Conservation (phyloP, 2,888 invertebrate genomes). For the Cataglyphis rosenhaueri region DNA sequence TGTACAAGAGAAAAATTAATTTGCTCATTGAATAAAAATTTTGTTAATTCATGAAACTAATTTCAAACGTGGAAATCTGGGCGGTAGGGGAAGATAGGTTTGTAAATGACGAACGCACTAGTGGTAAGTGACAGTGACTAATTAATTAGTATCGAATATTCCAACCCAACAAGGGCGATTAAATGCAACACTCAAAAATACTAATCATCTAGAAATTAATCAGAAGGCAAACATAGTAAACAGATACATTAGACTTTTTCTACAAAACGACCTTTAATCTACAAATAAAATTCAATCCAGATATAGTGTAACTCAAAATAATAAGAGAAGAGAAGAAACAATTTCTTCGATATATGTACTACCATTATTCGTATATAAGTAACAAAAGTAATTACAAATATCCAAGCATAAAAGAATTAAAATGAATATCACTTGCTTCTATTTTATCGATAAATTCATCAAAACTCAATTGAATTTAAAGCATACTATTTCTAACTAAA, state of each 20-base stretch:
- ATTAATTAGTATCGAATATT: conserved; percentile 81
- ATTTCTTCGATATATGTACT: background rate
- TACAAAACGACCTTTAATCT: background rate
- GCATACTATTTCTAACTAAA: conserved; percentile 23
- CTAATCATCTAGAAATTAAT: conserved; percentile 45
- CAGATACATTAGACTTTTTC: background rate
- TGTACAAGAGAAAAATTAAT: conserved; percentile 11
- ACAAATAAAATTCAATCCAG: conserved; percentile 3
- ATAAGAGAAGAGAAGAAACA: conserved; percentile 13
- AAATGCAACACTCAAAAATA: conserved; percentile 69
- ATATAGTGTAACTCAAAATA: conserved; percentile 5
- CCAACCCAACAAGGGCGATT: conserved; percentile 69
- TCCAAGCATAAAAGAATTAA: conserved; percentile 42
- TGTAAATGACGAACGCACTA: conserved; percentile 79
- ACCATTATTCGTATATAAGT: conserved; percentile 14
- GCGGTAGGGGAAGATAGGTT: conserved; percentile 39
- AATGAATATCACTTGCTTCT: background rate
- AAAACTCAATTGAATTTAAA: conserved; percentile 38
- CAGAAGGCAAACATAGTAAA: background rate
- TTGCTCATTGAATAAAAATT: conserved; percentile 18
- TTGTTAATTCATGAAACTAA: conserved; percentile 21
- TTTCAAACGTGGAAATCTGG: conserved; percentile 4
- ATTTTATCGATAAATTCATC: conserved; percentile 29
- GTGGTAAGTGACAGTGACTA: conserved; percentile 79
- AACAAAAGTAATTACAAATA: conserved; percentile 45